A percentile compares a stretch with the other conserved stretches of the same genome.
These are phyloP conservation scores for Lepidothrix coronata DNA, from an alignment of 2,113 vertebrate genomes.

Conservation along the genomic window DNA sequence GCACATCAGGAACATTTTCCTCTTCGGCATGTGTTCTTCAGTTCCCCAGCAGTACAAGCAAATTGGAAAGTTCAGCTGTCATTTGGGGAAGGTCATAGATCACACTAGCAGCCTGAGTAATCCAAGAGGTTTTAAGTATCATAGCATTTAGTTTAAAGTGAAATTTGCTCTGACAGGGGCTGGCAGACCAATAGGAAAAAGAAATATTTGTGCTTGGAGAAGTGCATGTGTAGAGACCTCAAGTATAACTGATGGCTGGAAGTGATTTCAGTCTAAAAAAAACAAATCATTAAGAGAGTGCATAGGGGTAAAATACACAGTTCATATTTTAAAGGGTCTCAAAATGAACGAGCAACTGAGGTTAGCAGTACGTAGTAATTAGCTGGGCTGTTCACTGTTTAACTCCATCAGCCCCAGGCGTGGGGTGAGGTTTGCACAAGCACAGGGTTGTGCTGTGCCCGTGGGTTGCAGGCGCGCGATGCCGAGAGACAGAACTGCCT, in stretches of 20 bases:
- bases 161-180: conserved; percentile 89
- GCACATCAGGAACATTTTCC: conserved; percentile 71
- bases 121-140: conserved; percentile 82
- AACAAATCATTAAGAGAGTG: conserved; percentile 92
- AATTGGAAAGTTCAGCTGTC: conserved; percentile 80
- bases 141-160: conserved; percentile 81
- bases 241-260: conserved; percentile 90
- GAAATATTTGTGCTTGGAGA: conserved; percentile 85
- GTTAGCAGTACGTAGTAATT: conserved; percentile 79
- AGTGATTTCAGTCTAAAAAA: conserved; percentile 95
- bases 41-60: conserved; percentile 68
- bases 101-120: conserved; percentile 76
- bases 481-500: neutral
- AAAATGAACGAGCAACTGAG: conserved; percentile 77
- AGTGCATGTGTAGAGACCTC: conserved; percentile 74
- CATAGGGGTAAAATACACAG: conserved; percentile 91
- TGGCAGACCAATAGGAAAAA: conserved; percentile 90
- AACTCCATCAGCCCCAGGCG: conserved; percentile 67
- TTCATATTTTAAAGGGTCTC: conserved; percentile 88
- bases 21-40: conserved; percentile 68
- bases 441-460: neutral
- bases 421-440: neutral
- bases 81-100: conserved; percentile 80
- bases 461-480: rapidly evolving
- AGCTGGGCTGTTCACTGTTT: conserved; percentile 70